A percentile compares a stretch with the other conserved stretches of the same genome.
These are phyloP conservation scores for Mesorhabditis sp. DNA, from an alignment of 2,888 invertebrate species.

Conservation along the genomic window DNA sequence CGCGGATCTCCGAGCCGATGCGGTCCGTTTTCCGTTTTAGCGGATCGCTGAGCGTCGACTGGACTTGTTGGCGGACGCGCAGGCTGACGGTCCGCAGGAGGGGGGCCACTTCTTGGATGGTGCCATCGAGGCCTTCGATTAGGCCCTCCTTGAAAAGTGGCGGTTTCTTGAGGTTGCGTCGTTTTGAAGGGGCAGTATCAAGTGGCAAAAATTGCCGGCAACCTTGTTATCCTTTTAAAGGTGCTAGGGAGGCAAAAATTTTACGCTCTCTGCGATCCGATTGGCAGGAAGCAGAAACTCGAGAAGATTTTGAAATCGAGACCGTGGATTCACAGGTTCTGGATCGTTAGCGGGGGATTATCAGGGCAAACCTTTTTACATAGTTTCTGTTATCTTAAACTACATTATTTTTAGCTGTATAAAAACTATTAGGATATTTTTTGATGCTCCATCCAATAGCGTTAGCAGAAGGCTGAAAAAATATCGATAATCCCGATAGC, in stretches of 20 bases:
- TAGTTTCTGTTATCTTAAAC: no score
- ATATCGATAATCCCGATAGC: no score
- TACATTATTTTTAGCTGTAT: no score
- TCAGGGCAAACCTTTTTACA: no score
- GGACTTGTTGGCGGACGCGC: conserved; percentile 31
- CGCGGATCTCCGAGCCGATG: not conserved
- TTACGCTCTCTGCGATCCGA: not conserved
- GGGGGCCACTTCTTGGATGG: conserved; percentile 23
- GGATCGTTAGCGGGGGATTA: no score
- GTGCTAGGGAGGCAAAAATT: not conserved
- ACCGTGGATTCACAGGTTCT: no score
- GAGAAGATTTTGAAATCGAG: no score
- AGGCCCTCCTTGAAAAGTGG: not conserved
- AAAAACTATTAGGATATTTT: no score
- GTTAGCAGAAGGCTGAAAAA: no score
- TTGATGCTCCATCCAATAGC: no score
- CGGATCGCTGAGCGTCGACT: conserved; percentile 33
- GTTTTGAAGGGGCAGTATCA: not conserved
- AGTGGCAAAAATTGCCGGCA: not conserved
- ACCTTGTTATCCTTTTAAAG: no score
- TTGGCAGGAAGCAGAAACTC: no score
- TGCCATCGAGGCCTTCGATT: not conserved
- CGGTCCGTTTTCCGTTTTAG: conserved; percentile 15
- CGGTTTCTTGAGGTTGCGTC: not conserved
- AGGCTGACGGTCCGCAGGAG: conserved; percentile 30